A percentile compares a stretch with the other conserved stretches of the same genome.
These are phyloP conservation scores for Pogonognathellus flavescens DNA, from an alignment of 1,140 invertebrate genomes.

Conservation along the genomic window DNA sequence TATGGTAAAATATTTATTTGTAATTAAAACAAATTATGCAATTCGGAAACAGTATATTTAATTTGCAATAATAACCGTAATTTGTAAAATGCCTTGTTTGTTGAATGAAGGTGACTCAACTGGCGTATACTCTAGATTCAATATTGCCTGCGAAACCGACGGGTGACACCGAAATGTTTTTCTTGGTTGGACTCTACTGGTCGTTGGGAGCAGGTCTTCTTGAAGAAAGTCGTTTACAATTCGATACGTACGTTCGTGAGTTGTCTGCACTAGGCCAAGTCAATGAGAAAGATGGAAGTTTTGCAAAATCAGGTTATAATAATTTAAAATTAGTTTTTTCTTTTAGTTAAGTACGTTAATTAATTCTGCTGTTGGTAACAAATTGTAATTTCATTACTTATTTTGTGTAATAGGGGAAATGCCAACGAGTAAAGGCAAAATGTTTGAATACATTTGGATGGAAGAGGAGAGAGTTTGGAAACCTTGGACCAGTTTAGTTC, in stretches of 20 bases:
- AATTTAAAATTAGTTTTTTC: not conserved
- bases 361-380: too few species aligned
- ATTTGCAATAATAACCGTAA: too few species aligned
- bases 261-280: constrained; percentile 78
- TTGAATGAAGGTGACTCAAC: constrained; percentile 78
- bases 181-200: constrained; percentile 84
- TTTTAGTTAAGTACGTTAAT: too few species aligned
- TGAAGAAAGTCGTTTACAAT: constrained; percentile 77
- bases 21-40: not conserved
- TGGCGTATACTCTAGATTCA: constrained; percentile 85
- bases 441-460: constrained; percentile 88
- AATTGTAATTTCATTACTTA: not conserved
- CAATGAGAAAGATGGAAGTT: constrained; percentile 75
- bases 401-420: constrained; percentile 74
- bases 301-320: not conserved
- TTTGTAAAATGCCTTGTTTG: not conserved
- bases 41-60: not conserved
- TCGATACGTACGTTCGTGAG: constrained; percentile 86
- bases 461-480: constrained; percentile 80
- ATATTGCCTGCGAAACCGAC: constrained; percentile 71
- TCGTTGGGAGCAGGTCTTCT: constrained; percentile 85
- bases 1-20: constrained; percentile 75
- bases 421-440: constrained; percentile 76
- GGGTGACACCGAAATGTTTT: constrained; percentile 77
- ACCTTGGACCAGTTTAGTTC: constrained; percentile 86